Conservation (phyloP, 2,888 invertebrate genomes). For the Odontocerum albicorne region DNA sequence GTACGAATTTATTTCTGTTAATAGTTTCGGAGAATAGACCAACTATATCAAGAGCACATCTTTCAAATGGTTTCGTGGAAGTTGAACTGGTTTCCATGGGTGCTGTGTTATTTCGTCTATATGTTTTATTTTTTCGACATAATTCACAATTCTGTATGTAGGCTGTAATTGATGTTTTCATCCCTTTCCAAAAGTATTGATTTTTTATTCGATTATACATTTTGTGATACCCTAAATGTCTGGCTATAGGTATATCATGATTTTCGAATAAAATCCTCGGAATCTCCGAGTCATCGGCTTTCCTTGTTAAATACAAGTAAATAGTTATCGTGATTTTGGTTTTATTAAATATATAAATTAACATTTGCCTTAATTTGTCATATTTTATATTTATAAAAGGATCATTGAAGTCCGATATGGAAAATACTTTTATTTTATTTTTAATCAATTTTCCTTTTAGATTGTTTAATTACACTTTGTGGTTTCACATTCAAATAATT, state of each 20-base stretch:
- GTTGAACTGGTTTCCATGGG: constrained; percentile 37
- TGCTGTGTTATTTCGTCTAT: not conserved
- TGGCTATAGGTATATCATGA: constrained; percentile 1
- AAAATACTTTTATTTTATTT: constrained; percentile 28
- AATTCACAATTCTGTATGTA: constrained; percentile 10
- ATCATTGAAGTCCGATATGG: constrained; percentile 6
- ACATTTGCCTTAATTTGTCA: not conserved
- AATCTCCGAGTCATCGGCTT: not conserved
- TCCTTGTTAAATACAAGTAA: not conserved
- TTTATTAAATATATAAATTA: constrained; percentile 1
- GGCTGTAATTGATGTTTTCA: constrained; percentile 18
- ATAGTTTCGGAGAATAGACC: constrained; percentile 35
- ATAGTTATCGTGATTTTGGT: not conserved
- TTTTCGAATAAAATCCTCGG: not conserved
- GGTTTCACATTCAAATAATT: no score
- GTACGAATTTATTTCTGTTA: constrained; percentile 14
- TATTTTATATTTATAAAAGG: not conserved
- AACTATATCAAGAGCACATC: constrained; percentile 37
- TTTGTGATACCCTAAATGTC: constrained; percentile 31
- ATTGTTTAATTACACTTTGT: constrained; percentile 25
- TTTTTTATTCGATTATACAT: constrained; percentile 28
- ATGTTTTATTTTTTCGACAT: constrained; percentile 11
- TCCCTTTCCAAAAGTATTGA: not conserved
- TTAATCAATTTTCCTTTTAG: constrained; percentile 17
- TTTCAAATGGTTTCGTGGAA: constrained; percentile 33